Evolutionary conservation across 2,888 invertebrate species (phyloP).

Genomic region (Rhodophaea formosa): DNA sequence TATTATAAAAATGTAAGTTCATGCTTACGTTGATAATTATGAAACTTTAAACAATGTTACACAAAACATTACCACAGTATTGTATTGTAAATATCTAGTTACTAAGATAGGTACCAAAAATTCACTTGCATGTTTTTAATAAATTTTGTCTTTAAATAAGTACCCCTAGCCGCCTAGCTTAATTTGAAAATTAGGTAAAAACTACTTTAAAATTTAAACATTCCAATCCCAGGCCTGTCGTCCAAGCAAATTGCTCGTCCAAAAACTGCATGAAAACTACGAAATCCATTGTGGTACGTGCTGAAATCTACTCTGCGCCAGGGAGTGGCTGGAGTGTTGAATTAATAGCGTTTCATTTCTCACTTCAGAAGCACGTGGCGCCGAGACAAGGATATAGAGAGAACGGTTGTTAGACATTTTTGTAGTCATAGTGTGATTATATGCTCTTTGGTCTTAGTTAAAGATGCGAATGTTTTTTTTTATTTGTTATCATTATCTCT

Average conservation of each 20-base stretch:
- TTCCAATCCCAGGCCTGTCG: not conserved
- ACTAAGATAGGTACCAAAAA: too few species aligned
- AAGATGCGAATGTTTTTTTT: not conserved
- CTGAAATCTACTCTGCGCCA: constrained; percentile 34
- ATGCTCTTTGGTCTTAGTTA: too few species aligned
- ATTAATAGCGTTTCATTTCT: constrained; percentile 54
- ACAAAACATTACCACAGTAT: too few species aligned
- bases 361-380: constrained; percentile 45
- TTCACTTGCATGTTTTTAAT: too few species aligned
- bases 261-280: constrained; percentile 19
- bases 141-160: too few species aligned
- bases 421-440: constrained; percentile 4
- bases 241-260: constrained; percentile 7
- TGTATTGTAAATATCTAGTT: too few species aligned
- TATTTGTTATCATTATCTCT: too few species aligned
- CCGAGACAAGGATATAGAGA: constrained; percentile 12
- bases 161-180: too few species aligned
- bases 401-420: not conserved
- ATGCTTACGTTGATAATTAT: too few species aligned
- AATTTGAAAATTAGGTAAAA: too few species aligned
- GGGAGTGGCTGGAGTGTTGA: constrained; percentile 32
- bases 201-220: not conserved
- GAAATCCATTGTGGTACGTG: constrained; percentile 34
- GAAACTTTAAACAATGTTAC: too few species aligned
- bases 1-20: too few species aligned